These are phyloP conservation scores for Lagria hirta DNA, from an alignment of 2,888 invertebrate species.

Conservation along the genomic window DNA sequence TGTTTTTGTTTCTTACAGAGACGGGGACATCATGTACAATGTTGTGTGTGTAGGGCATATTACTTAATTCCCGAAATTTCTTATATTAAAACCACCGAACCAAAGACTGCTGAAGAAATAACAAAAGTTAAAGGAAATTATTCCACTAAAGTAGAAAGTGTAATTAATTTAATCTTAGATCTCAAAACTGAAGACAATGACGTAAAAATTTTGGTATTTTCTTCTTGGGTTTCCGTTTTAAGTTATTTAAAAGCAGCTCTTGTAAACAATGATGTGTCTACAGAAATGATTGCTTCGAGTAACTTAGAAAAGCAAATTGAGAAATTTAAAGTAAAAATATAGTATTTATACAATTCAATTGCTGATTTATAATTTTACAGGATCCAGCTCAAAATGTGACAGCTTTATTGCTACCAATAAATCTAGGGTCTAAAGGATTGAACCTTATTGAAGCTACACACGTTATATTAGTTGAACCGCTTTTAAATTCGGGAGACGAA, in stretches of 20 bases:
- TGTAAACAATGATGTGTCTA: slow-evolving; percentile 56
- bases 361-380: slow-evolving; percentile 36
- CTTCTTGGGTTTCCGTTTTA: slow-evolving; percentile 60
- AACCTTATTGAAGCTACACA: slow-evolving; percentile 79
- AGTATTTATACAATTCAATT: slow-evolving; percentile 1
- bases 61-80: slow-evolving; percentile 58
- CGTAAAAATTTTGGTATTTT: slow-evolving; percentile 74
- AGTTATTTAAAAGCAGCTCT: slow-evolving; percentile 59
- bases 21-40: slow-evolving; percentile 46
- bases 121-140: slow-evolving; percentile 61
- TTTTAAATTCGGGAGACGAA: slow-evolving; percentile 72
- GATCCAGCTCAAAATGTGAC: slow-evolving; percentile 53
- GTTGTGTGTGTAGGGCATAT: slow-evolving; percentile 63
- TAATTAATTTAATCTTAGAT: slow-evolving; percentile 61
- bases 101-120: slow-evolving; percentile 36
- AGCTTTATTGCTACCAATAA: slow-evolving; percentile 67
- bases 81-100: slow-evolving; percentile 47
- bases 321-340: slow-evolving; percentile 57
- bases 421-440: slow-evolving; percentile 73
- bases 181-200: slow-evolving; percentile 58
- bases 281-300: slow-evolving; percentile 34
- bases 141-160: slow-evolving; percentile 69
- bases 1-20: slow-evolving; percentile 20
- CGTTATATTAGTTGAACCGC: slow-evolving; percentile 73
- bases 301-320: slow-evolving; percentile 48